Base-by-base conservation (phyloP, 2,888 invertebrate species). In the Norana najaformis region DNA sequence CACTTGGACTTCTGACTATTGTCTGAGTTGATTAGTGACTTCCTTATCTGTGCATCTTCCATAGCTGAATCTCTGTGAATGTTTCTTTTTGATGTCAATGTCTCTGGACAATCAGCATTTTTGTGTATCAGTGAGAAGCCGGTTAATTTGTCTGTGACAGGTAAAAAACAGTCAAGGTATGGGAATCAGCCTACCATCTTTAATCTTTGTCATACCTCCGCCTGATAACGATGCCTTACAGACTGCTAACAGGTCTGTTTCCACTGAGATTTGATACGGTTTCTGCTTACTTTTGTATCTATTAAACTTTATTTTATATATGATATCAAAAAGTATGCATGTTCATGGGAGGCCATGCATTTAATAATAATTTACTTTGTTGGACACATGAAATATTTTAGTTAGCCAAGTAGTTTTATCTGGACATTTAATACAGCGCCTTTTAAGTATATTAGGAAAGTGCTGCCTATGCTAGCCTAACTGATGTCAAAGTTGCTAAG, bases 131-230 rank as follows among this genome's bases (percentile, higher is more conserved):
- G 23, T 47, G 47, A 23, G 47, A 47, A 47, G 47, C 18, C 16
- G 18, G 20, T 47, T 11, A n/a, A 13, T 85, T 85, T 88, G 69
- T 85, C n/a, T 41, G 38, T 90, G 41, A 2, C 91, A 93, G 92
- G 92, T 93, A 35, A 90, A 91, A 88, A 93, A 91, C 8, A 88
- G 89, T 13, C 36, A 92, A 36, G 94, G 93, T 4, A 90, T 90
- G 35, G 94, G 94, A 89, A 92, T 93, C 11, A 93, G 93, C 82
- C 93, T 94, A 14, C 94, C 94, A 16, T 93, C 94, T 20, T 93
- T 94, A 34, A 92, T 94, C 13, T 92, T 94, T 38, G 93, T 94
- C 13, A 94, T 94, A 53, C 94, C 94, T 30, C 93, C 94, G 23
- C 94, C 94, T 13, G 94, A 94, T 90, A 92, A 93, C 30, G 92